Evolutionary conservation across 2,797 vertebrate species (phyloP), one percentile per base, ranked within the genome.

Genomic region (Sardinella longiceps): DNA sequence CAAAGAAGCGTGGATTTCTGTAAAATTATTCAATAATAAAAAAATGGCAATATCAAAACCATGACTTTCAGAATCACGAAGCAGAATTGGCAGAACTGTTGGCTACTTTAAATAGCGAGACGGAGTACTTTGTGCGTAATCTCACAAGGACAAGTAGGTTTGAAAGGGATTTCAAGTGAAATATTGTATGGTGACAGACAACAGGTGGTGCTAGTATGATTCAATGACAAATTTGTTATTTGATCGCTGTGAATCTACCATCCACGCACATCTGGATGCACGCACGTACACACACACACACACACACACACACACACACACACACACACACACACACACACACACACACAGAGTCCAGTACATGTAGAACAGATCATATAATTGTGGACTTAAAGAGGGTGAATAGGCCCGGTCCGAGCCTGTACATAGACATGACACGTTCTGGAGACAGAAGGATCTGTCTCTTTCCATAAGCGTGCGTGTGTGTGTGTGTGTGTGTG

Each of bases 101-200:
- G n/a, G n/a, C 7, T 1, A 48, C 7, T 48, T 74, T 23, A 37
- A 74, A 43, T 37, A 10, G 43, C 4, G 5, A 23, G 3, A 77
- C 43, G 33, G 30, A 77, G 18, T 43, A 43, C 18, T 77, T 18
- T 77, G 6, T 37, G 33, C 33, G 43, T 20, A 43, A 77, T 43
- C 10, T 43, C 70, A 77, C n/a, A n/a, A n/a, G 6, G 18, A 9
- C 18, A 43, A 37, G 33, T 18, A 18, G 70, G 5, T 39, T 37
- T 39, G 11, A 48, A 48, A 12, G 70, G 33, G 5, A 1, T 39
- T 43, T 77, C 5, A 39, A 20, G 33, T 43, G 37, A 43, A 39
- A 77, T 20, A 77, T 5, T 77, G 37, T 74, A 18, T 77, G 37
- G 15, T 77, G 70, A 77, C 70, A 77, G 70, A 43, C 18, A 77